These are phyloP conservation scores for Botrylloides violaceus DNA, from an alignment of 23 tunicate genomes.

Conservation along the genomic window DNA sequence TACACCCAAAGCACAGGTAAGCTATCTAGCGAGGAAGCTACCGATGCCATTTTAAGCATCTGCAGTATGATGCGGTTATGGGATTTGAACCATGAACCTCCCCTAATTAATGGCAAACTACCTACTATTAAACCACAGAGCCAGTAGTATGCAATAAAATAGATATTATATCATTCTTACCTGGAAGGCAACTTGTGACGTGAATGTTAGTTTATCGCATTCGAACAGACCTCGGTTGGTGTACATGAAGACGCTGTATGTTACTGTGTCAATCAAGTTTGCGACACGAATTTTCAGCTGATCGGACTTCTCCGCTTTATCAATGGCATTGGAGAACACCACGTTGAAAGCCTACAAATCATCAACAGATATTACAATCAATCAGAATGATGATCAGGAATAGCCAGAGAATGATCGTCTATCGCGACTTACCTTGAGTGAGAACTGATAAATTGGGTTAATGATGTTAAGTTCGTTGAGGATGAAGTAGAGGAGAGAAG, in stretches of 20 bases:
- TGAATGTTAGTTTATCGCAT: conserved; percentile 95
- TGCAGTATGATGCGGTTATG: no score
- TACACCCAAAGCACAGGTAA: no score
- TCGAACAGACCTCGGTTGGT: conserved; percentile 95
- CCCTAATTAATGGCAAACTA: no score
- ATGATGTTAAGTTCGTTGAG: conserved; percentile 89
- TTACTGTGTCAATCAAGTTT: conserved; percentile 84
- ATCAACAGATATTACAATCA: no score
- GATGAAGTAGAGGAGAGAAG: conserved; percentile 94
- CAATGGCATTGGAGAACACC: conserved; percentile 94
- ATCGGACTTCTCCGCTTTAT: conserved; percentile 78
- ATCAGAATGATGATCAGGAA: no score
- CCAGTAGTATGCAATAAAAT: no score
- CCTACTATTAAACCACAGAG: no score
- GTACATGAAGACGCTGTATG: conserved; percentile 93
- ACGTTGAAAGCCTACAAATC: conserved; percentile 94
- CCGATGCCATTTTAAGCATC: no score
- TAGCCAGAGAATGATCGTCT: no score
- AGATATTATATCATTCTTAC: no score
- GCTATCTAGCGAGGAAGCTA: no score
- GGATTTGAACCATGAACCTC: no score
- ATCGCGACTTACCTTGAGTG: conserved; percentile 86
- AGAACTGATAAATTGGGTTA: conserved; percentile 95
- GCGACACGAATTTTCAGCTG: conserved; percentile 70
- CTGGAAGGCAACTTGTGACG: conserved; percentile 98